Percentiles rank a stretch among this genome's conserved stretches.
These are phyloP conservation scores for Ancistrus triradiatus DNA, from an alignment of 2,113 vertebrate species.

Conservation along the genomic window DNA sequence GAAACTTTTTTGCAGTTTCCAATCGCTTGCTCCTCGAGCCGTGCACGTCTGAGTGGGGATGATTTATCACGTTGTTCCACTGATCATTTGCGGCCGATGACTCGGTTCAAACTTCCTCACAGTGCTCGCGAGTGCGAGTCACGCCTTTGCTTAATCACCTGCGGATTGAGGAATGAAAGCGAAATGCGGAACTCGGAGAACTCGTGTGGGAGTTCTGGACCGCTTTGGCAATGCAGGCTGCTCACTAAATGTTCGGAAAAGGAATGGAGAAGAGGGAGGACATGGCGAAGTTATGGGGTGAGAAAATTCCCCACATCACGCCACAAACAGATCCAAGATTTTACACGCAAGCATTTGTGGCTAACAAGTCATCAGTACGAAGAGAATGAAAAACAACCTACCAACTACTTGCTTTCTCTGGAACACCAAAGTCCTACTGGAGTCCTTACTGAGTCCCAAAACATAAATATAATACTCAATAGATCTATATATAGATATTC, in stretches of 20 bases:
- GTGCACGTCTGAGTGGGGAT: constrained; percentile 1
- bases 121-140: not conserved
- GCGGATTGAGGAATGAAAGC: not conserved
- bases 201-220: not conserved
- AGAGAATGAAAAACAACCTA: no score
- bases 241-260: not conserved
- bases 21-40: constrained; percentile 26
- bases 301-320: not conserved
- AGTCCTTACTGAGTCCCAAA: no score
- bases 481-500: no score
- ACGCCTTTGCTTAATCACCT: not conserved
- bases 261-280: not conserved
- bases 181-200: not conserved
- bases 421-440: no score
- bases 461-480: no score
- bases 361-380: no score
- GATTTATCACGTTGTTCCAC: constrained; percentile 23
- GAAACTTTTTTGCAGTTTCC: constrained; percentile 31
- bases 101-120: constrained; percentile 16
- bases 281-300: not conserved
- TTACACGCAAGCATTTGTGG: no score
- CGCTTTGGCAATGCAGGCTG: not conserved
- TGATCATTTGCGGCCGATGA: constrained; percentile 32
- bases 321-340: not conserved
- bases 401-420: no score